A percentile compares a stretch with the other conserved stretches of the same genome.
Conservation (phyloP, 1,140 invertebrate species). For the Dendrolimus punctatus region DNA sequence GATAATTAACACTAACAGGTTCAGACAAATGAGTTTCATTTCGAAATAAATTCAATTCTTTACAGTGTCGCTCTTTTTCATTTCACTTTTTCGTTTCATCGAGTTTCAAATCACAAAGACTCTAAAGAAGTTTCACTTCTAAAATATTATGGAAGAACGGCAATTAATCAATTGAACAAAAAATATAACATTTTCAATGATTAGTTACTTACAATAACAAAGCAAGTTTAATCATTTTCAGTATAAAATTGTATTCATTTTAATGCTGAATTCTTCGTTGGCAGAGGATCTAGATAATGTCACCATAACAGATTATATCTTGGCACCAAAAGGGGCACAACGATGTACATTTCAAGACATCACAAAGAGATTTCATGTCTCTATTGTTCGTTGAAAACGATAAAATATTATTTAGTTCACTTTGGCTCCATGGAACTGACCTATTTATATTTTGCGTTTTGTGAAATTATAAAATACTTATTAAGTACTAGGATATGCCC, state of each 20-base stretch:
- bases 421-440: not conserved
- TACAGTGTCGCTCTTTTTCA: too few relatives aligned
- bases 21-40: too few relatives aligned
- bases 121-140: too few relatives aligned
- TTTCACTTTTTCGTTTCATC: too few relatives aligned
- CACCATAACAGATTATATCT: slow-evolving; percentile 66
- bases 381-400: slow-evolving; percentile 14
- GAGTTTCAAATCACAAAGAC: too few relatives aligned
- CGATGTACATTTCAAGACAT: slow-evolving; percentile 33
- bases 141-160: too few relatives aligned
- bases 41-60: too few relatives aligned
- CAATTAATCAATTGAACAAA: too few relatives aligned
- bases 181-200: too few relatives aligned
- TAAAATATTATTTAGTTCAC: slow-evolving; percentile 14
- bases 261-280: slow-evolving; percentile 46
- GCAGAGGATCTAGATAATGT: slow-evolving; percentile 58
- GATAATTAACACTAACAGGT: too few relatives aligned
- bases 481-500: not conserved
- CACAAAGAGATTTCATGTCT: slow-evolving; percentile 34
- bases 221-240: slow-evolving; percentile 12
- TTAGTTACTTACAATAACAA: not conserved
- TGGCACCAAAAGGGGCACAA: slow-evolving; percentile 36
- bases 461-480: not conserved
- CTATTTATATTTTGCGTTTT: not conserved
- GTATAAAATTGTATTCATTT: slow-evolving; percentile 39